phyloP scores from a whole-genome alignment of 2,797 vertebrate genomes.

The Cyprinella venusta region DNA sequence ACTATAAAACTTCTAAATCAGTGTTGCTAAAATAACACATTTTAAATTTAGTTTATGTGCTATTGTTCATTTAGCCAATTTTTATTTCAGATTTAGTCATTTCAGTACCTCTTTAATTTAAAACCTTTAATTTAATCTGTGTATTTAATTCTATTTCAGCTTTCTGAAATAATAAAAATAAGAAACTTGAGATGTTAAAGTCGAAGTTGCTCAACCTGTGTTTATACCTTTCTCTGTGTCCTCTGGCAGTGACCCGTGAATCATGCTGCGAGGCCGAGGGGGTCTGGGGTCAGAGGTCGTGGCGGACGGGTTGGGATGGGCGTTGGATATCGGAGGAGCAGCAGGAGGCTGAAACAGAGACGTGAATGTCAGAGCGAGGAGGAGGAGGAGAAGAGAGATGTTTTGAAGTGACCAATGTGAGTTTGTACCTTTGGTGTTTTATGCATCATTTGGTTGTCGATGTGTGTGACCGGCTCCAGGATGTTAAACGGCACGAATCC shows the following conservation, averaged over 20 bases:
- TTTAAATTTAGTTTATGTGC: not conserved
- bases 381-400: conserved; percentile 9
- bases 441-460: conserved; percentile 60
- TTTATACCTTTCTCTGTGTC: conserved; percentile 76
- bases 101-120: not conserved
- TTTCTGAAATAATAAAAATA: too few species aligned
- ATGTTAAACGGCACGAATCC: conserved; percentile 92
- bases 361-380: conserved; percentile 12
- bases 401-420: conserved; percentile 14
- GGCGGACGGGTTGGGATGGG: conserved; percentile 62
- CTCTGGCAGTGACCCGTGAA: conserved; percentile 62
- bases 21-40: not conserved
- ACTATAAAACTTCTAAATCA: not conserved
- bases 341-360: conserved; percentile 64
- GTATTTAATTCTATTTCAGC: not conserved
- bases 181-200: not conserved
- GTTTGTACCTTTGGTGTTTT: conserved; percentile 67
- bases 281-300: conserved; percentile 46
- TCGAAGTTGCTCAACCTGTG: not conserved
- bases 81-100: not conserved
- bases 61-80: not conserved
- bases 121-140: not conserved
- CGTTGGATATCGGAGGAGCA: conserved; percentile 61
- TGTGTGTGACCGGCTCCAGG: conserved; percentile 76
- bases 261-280: conserved; percentile 64